Conservation (phyloP, 2,888 invertebrate species). For the Drosophila meridionalis region DNA sequence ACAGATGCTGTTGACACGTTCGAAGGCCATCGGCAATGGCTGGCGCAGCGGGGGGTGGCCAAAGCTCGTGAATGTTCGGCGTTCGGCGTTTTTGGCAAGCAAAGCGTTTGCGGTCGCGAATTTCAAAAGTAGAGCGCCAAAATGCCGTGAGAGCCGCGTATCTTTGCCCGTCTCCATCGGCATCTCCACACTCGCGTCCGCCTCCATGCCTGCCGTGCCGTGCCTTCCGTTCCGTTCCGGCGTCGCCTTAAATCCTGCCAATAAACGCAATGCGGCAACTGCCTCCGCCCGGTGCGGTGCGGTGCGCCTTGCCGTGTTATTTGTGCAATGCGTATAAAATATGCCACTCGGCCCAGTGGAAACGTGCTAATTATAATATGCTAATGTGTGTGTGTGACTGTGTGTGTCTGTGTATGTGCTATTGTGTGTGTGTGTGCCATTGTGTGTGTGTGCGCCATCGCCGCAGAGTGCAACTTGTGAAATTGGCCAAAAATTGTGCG, state of each 20-base stretch:
- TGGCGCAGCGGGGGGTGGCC: constrained; percentile 35
- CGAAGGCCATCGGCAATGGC: constrained; percentile 72
- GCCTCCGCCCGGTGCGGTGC: constrained; percentile 10
- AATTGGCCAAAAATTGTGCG: constrained; percentile 66
- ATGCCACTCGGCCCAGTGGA: constrained; percentile 50
- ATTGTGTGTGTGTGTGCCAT: not conserved
- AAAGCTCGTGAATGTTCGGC: constrained; percentile 50
- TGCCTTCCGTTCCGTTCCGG: constrained; percentile 12
- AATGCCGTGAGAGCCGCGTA: constrained; percentile 41
- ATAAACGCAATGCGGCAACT: constrained; percentile 62
- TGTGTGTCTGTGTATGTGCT: not conserved
- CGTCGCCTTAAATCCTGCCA: constrained; percentile 47
- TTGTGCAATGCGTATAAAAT: constrained; percentile 68
- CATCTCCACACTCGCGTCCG: not conserved
- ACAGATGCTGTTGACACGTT: constrained; percentile 79
- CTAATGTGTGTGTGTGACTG: constrained; percentile 44
- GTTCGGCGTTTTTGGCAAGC: constrained; percentile 63
- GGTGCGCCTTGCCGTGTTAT: constrained; percentile 28
- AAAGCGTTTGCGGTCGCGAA: constrained; percentile 61
- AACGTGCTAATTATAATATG: constrained; percentile 72
- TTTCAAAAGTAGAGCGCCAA: constrained; percentile 60
- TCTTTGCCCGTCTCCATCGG: constrained; percentile 14
- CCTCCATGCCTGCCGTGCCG: constrained; percentile 8
- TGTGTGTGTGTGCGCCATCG: constrained; percentile 22
- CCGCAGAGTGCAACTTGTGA: constrained; percentile 61